Evolutionary conservation across 2,113 vertebrate species (phyloP), one percentile per base, ranked within the genome.

Genomic region (Butorides virescens): DNA sequence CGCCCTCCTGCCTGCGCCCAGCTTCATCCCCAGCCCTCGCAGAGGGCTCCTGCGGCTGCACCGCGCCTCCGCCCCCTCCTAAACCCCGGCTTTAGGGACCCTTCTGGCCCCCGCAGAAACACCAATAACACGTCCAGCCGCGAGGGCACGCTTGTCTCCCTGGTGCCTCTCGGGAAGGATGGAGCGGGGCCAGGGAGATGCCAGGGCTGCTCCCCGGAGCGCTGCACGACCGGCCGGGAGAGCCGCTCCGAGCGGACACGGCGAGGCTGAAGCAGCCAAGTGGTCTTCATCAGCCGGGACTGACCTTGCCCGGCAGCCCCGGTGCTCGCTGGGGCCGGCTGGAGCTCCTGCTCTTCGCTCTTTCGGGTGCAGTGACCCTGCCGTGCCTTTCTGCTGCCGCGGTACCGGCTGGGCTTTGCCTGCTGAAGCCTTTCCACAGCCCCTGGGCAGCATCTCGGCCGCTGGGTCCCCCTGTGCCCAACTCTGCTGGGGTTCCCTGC

Each of bases 301-400:
- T 37, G 73, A 15, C 34, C 46, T 11, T 49, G 44, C 42, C 58
- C 16, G 23, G 34, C 37, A 74, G 62, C 44, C 22, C 71, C 10
- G 62, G 13, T 5, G 22, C 52, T 81, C 11, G 10, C 16, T 7
- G 49, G 36, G 56, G 42, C 32, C 2, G 8, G n/a, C 42, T 6
- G 18, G 25, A 37, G 62, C 49, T 62, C 29, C 49, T 13, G 29
- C 68, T 20, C 49, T 27, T 39, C 2, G 1, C 49, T 30, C 9
- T 23, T 25, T 10, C 1, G 0, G 42, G 42, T 2, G 67, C 50
- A 6, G 27, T 0, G 8, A 59, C 3, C 44, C 16, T 2, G 7
- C 5, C 13, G 8, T 23, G 27, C 67, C 32, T 18, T 84, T 0
- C 63, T 27, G 49, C 52, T 22, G 52, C 37, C 1, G 21, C 46